Percentiles rank a stretch among this genome's conserved stretches.
These are phyloP conservation scores for Gallinago media DNA, from an alignment of 2,113 vertebrate genomes.

Conservation along the genomic window DNA sequence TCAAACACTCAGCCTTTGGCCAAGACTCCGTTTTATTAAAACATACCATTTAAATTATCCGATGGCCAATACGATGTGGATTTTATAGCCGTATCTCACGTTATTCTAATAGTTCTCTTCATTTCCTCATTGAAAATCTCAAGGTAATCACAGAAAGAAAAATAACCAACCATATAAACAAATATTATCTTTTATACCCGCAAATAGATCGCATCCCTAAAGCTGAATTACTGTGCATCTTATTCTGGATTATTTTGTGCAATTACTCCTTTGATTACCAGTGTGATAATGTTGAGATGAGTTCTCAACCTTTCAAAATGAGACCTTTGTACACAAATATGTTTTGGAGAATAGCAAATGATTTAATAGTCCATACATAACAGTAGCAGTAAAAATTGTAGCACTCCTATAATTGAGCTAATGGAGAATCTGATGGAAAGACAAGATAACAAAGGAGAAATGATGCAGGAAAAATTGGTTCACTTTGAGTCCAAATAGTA, in stretches of 20 bases:
- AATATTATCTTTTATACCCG: conserved; percentile 46
- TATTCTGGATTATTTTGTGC: conserved; percentile 62
- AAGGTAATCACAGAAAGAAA: conserved; percentile 42
- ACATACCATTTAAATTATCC: neutral
- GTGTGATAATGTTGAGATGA: conserved; percentile 56
- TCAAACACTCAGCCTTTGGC: neutral
- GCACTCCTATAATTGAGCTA: conserved; percentile 56
- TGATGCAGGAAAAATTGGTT: conserved; percentile 69
- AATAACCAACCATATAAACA: conserved; percentile 36
- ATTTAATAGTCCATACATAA: conserved; percentile 51
- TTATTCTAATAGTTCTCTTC: neutral
- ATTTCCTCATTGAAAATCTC: conserved; percentile 63
- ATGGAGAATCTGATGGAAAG: conserved; percentile 60
- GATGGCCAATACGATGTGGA: neutral
- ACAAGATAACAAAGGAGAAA: conserved; percentile 68
- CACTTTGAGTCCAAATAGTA: conserved; percentile 58
- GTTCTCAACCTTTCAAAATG: conserved; percentile 63
- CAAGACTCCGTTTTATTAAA: neutral
- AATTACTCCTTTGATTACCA: conserved; percentile 70
- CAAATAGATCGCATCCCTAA: conserved; percentile 59
- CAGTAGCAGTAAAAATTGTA: conserved; percentile 5
- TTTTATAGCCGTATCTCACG: neutral
- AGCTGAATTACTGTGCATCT: conserved; percentile 52
- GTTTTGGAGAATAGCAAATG: conserved; percentile 41
- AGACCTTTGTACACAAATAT: conserved; percentile 64